Conservation (phyloP, 2,113 vertebrate species). For the Lasiurus cinereus region DNA sequence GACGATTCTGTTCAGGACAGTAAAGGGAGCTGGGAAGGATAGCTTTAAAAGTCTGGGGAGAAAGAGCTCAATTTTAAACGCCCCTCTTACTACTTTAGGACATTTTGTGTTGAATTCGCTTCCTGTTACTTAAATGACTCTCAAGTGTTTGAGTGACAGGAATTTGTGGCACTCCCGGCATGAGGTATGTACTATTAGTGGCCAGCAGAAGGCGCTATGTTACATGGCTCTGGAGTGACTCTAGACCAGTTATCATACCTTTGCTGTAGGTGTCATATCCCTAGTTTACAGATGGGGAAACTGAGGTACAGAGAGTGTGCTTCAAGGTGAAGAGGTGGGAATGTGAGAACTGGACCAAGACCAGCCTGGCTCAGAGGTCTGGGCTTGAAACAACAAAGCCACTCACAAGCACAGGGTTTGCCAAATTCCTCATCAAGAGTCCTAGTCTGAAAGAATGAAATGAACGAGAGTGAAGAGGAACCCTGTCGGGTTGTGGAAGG, state of each 20-base stretch:
- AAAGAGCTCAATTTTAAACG: fast-evolving
- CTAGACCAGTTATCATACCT: fast-evolving
- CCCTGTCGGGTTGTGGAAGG: not conserved
- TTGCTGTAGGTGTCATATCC: fast-evolving
- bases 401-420: too few species aligned
- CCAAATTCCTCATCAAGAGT: fast-evolving
- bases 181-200: fast-evolving
- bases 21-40: fast-evolving
- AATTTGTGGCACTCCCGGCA: fast-evolving
- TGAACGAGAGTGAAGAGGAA: not conserved
- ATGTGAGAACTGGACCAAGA: fast-evolving
- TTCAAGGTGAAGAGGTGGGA: not conserved
- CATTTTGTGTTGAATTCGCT: fast-evolving
- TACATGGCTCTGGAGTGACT: not conserved
- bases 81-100: fast-evolving
- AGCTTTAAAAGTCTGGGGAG: not conserved
- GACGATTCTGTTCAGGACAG: not conserved
- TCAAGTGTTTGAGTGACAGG: not conserved
- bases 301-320: fast-evolving
- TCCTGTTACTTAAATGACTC: fast-evolving
- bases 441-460: fast-evolving
- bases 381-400: fast-evolving
- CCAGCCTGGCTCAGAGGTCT: not conserved
- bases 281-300: not conserved
- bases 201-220: fast-evolving